phyloP scores from a whole-genome alignment of 1,140 invertebrate species.

The Zaprionus kolodkinae region DNA sequence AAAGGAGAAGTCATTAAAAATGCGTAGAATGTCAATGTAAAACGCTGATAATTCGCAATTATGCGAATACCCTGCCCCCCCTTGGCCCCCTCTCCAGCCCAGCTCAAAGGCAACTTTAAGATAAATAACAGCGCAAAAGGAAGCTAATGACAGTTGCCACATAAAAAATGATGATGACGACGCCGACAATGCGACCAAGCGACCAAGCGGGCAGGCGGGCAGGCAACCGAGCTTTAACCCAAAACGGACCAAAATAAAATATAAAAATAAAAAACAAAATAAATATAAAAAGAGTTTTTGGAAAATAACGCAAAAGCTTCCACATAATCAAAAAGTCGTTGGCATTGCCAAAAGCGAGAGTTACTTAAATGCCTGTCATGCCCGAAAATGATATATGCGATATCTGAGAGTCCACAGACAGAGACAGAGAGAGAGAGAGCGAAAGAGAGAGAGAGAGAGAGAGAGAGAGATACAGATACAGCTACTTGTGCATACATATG shows the following conservation, averaged over 20 bases:
- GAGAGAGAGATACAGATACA: neutral
- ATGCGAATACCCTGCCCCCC: constrained; percentile 39
- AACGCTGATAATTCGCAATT: constrained; percentile 76
- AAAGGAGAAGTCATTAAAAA: constrained; percentile 73
- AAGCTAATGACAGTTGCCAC: constrained; percentile 77
- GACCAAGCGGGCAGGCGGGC: neutral
- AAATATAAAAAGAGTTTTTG: neutral
- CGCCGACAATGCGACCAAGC: constrained; percentile 31
- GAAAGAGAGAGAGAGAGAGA: neutral
- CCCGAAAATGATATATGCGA: constrained; percentile 42
- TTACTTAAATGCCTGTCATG: constrained; percentile 52
- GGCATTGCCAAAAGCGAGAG: constrained; percentile 57
- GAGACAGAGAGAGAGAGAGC: neutral
- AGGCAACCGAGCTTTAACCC: neutral
- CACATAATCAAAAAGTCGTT: constrained; percentile 67
- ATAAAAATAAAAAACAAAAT: constrained; percentile 11
- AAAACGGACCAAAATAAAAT: constrained; percentile 5
- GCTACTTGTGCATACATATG: neutral
- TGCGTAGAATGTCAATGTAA: constrained; percentile 77
- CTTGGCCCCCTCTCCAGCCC: neutral
- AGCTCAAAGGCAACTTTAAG: constrained; percentile 43
- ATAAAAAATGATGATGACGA: constrained; percentile 77
- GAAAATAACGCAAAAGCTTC: constrained; percentile 34
- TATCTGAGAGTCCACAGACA: constrained; percentile 4
- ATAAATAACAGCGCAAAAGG: constrained; percentile 76